These are phyloP conservation scores for Urocyon cinereoargenteus DNA, from an alignment of 2,797 vertebrate genomes.

Conservation along the genomic window DNA sequence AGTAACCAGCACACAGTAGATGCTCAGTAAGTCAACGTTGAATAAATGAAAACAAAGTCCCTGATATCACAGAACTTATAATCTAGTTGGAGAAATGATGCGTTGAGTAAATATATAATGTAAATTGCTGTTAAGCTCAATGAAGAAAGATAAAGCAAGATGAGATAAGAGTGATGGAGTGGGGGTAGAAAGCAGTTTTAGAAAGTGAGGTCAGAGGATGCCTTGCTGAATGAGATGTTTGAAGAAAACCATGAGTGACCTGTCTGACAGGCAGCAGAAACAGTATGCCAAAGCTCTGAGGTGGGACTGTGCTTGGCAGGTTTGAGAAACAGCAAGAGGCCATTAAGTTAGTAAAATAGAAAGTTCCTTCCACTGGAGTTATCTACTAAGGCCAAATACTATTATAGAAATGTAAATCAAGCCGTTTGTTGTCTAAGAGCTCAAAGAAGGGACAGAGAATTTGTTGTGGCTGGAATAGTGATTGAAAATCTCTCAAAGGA, in stretches of 20 bases:
- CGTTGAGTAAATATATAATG: background rate
- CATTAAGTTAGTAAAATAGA: background rate
- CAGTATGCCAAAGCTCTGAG: background rate
- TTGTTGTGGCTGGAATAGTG: background rate
- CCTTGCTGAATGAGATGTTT: background rate
- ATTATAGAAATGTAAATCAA: background rate
- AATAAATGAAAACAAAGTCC: background rate
- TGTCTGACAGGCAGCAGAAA: background rate
- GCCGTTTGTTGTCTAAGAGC: no score
- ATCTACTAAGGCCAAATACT: background rate
- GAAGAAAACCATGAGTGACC: background rate
- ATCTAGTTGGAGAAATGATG: background rate
- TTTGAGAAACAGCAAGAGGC: background rate
- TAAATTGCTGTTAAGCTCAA: background rate
- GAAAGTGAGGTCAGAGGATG: background rate
- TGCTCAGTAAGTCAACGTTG: background rate
- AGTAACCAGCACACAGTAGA: background rate
- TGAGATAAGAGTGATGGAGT: background rate
- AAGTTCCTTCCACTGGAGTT: background rate
- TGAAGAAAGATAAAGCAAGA: background rate
- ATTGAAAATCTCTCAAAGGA: background rate
- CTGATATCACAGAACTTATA: background rate
- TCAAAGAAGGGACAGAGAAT: background rate
- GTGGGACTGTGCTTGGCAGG: background rate
- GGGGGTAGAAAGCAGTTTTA: background rate